Base-by-base conservation (phyloP, 2,888 invertebrate genomes). In the Mantis religiosa region DNA sequence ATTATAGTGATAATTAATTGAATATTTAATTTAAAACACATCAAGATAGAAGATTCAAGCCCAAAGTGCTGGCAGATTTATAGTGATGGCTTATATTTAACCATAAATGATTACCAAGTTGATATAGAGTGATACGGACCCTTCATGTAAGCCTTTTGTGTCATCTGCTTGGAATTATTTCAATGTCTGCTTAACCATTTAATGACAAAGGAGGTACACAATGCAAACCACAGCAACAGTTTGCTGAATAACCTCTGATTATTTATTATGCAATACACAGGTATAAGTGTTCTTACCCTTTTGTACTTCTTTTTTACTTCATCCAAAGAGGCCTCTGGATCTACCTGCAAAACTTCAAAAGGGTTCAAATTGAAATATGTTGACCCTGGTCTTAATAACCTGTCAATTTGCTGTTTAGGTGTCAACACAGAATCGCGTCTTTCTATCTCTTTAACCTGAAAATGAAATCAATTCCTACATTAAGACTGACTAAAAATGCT, bases 361-460 rank as follows among this genome's bases (percentile, higher is more conserved):
- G 99, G 99, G 94, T 99, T 99, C 91, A 99, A 95, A 94, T 99
- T 99, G 93, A 99, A 98, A 94, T 99, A 99, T 20, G 99, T 99
- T 0, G 99, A 98, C 41, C 99, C 99, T 90, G 99, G 98, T 91
- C 99, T 95, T 89, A 99, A 95, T 90, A 99, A 95, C 92, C 99
- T 95, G 91, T 99, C 98, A 91, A 99, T 98, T 95, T 99, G 99
- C 94, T 99, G 99, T 93, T 97, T 97, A 34, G 99, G 97, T 83
- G 99, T 99, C 92, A 99, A 94, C 87, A 98, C 98, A 8, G 99
- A 97, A 94, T 99, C 99, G 91, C 98, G 95, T 94, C 98, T 98
- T 94, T 99, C 99, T 90, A 99, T 99, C 95, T 98, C 97, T 95
- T 99, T 99, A 88, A 99, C 98, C 99, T 99, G 92, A 85, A 94